Evolutionary conservation across 2,888 invertebrate genomes (phyloP).

Genomic region (Sesia bembeciformis): DNA sequence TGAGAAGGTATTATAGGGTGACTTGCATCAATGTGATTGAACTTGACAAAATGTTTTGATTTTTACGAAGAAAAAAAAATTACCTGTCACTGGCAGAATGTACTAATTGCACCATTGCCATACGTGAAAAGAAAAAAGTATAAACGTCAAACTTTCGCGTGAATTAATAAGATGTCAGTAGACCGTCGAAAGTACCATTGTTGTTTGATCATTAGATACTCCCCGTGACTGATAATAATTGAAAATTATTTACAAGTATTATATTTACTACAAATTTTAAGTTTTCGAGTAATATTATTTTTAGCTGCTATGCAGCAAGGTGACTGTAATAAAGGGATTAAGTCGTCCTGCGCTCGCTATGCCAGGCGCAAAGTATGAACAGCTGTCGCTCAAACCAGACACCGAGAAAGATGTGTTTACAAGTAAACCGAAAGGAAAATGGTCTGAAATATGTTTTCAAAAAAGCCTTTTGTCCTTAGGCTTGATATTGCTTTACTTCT

Average conservation of each 20-base stretch:
- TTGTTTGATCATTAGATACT: too few relatives aligned
- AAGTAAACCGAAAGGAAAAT: conserved; percentile 44
- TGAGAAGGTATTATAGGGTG: too few relatives aligned
- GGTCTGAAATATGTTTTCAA: conserved; percentile 53
- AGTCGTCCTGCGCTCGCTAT: conserved; percentile 33
- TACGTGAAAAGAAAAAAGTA: too few relatives aligned
- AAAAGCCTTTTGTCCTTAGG: conserved; percentile 53
- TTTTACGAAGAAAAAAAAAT: too few relatives aligned
- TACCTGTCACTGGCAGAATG: too few relatives aligned
- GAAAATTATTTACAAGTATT: neutral
- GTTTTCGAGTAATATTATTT: neutral
- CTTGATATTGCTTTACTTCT: conserved; percentile 88
- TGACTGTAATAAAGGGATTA: conserved; percentile 17
- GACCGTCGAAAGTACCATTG: too few relatives aligned
- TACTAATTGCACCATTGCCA: too few relatives aligned
- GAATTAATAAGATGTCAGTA: too few relatives aligned
- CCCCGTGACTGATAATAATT: neutral
- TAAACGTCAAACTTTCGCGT: too few relatives aligned
- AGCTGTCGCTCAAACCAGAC: conserved; percentile 58
- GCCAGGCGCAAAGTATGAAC: conserved; percentile 62
- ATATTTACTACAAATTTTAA: neutral
- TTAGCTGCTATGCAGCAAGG: conserved; percentile 43
- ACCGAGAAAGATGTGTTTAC: conserved; percentile 52
- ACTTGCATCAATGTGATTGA: too few relatives aligned
- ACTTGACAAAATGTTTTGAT: too few relatives aligned